Conservation (phyloP, 2,113 vertebrate genomes). For the Nannobrachium achirus region DNA sequence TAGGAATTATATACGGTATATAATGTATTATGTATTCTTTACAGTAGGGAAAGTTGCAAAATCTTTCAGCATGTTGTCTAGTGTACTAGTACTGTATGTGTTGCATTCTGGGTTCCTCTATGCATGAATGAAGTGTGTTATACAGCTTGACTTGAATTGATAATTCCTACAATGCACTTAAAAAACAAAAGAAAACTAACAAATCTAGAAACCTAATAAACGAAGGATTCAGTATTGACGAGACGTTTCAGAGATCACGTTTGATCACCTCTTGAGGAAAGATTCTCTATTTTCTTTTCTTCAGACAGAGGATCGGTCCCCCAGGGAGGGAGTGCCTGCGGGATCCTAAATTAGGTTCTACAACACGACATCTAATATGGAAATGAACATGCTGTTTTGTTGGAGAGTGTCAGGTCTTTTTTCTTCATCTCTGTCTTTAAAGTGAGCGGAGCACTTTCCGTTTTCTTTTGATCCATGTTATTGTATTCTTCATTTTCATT, state of each 20-base stretch:
- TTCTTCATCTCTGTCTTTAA: conserved; percentile 20
- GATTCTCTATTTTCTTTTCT: conserved; percentile 30
- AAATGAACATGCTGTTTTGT: conserved; percentile 62
- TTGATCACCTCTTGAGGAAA: conserved; percentile 38
- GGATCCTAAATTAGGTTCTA: conserved; percentile 39
- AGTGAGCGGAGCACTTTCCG: conserved; percentile 39
- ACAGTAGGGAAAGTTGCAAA: too few relatives aligned
- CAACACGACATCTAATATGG: conserved; percentile 58
- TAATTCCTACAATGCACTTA: too few relatives aligned
- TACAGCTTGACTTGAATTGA: too few relatives aligned
- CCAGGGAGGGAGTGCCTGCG: conserved; percentile 32
- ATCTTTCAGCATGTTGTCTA: too few relatives aligned
- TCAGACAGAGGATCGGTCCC: conserved; percentile 26
- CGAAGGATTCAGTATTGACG: conserved; percentile 23
- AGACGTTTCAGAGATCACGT: background rate
- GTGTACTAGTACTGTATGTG: too few relatives aligned
- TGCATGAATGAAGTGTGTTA: too few relatives aligned
- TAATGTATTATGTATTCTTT: too few relatives aligned
- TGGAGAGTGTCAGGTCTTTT: conserved; percentile 48
- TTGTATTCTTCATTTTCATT: conserved; percentile 65
- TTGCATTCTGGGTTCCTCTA: too few relatives aligned
- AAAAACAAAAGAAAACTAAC: background rate
- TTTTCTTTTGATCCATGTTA: conserved; percentile 70
- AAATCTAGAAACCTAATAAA: conserved; percentile 40
- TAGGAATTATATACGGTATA: too few relatives aligned